These are phyloP conservation scores for Aphaenogaster floridana DNA, from an alignment of 1,140 invertebrate species.

Conservation along the genomic window DNA sequence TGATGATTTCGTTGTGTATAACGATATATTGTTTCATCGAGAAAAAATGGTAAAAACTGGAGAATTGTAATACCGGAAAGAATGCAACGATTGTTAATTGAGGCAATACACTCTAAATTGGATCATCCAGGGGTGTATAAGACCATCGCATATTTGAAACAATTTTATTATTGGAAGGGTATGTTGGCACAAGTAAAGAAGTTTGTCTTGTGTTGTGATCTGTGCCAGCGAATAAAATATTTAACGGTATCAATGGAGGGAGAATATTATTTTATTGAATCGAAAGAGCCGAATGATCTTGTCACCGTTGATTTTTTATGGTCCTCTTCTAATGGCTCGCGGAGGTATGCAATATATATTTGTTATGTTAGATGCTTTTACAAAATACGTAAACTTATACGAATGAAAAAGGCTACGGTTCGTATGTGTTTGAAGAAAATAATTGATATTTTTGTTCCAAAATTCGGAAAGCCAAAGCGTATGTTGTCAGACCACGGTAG, in stretches of 20 bases:
- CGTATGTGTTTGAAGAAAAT: background rate
- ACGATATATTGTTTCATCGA: background rate
- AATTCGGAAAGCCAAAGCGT: background rate
- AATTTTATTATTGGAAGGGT: background rate
- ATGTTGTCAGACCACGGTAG: background rate
- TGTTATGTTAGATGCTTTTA: background rate
- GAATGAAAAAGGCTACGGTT: background rate
- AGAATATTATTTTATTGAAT: background rate
- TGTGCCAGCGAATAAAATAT: background rate
- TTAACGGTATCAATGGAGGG: background rate
- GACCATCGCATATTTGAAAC: background rate
- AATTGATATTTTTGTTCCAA: background rate
- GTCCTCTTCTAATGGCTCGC: background rate
- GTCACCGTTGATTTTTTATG: background rate
- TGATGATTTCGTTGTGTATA: background rate
- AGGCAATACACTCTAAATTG: background rate
- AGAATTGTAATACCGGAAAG: background rate
- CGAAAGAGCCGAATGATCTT: background rate
- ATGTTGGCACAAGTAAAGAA: background rate
- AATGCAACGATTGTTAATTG: background rate
- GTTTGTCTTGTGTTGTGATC: background rate
- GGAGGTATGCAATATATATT: background rate
- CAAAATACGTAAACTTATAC: background rate
- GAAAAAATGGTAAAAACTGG: background rate
- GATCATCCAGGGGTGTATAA: background rate